These are phyloP conservation scores for Dermochelys coriacea DNA, from an alignment of 2,797 vertebrate genomes.

Conservation along the genomic window DNA sequence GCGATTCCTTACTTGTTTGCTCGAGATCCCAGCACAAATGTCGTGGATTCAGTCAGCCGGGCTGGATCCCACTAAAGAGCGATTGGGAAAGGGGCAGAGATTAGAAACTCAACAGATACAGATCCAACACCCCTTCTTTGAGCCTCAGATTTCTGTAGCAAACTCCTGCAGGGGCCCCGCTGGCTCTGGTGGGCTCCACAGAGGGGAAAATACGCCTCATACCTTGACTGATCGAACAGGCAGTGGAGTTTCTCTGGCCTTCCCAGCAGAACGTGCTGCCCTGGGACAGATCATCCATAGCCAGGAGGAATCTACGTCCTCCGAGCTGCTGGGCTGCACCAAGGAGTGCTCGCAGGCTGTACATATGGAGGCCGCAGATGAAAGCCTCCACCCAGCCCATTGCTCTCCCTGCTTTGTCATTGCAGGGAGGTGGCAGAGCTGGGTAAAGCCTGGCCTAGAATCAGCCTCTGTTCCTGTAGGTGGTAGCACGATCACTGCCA, in stretches of 20 bases:
- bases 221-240: neutral
- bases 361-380: neutral
- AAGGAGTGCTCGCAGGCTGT: slow-evolving; percentile 47
- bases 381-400: slow-evolving; percentile 34
- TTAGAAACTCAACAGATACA: slow-evolving; percentile 49
- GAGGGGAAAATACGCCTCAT: neutral
- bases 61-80: slow-evolving; percentile 92
- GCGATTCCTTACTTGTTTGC: slow-evolving; percentile 93
- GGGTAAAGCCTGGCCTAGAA: neutral
- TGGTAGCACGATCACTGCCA: neutral
- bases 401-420: neutral
- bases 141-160: neutral
- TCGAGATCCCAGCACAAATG: slow-evolving; percentile 96
- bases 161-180: neutral
- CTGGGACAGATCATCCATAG: neutral
- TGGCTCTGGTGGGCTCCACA: accelerated
- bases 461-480: neutral
- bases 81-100: slow-evolving; percentile 65
- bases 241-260: slow-evolving; percentile 15
- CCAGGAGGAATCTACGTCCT: neutral
- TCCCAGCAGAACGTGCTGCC: slow-evolving; percentile 17
- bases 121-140: neutral
- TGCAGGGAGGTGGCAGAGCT: accelerated
- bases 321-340: neutral
- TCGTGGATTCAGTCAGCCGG: slow-evolving; percentile 90